phyloP scores from a whole-genome alignment of 2,797 vertebrate genomes.

The Dryobates pubescens region DNA sequence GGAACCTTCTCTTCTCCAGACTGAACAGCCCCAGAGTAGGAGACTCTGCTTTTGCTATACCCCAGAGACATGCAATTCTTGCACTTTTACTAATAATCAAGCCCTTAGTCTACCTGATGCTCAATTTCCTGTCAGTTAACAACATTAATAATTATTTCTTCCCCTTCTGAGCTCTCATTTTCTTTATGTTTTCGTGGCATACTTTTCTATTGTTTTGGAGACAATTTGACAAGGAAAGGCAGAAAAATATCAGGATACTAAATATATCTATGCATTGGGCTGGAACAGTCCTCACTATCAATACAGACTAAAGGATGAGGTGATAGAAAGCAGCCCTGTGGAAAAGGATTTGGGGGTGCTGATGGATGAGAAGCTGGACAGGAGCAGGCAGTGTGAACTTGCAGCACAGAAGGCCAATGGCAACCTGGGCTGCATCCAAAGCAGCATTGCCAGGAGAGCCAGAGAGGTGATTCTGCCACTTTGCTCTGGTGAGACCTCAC shows the following conservation, averaged over 20 bases:
- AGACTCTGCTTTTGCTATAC: neutral
- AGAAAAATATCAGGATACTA: neutral
- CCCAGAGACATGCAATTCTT: neutral
- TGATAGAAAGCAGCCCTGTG: too few relatives aligned
- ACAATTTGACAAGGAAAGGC: neutral
- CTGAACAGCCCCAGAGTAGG: neutral
- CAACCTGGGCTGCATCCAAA: too few relatives aligned
- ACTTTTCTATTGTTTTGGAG: conserved; percentile 16
- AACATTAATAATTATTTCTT: conserved; percentile 10
- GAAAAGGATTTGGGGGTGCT: too few relatives aligned
- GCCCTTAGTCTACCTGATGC: neutral
- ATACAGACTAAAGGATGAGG: too few relatives aligned
- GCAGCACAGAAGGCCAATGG: too few relatives aligned
- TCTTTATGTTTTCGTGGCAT: neutral
- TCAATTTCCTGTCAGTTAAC: neutral
- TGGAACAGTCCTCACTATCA: too few relatives aligned
- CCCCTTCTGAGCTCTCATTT: neutral
- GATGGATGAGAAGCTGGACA: too few relatives aligned
- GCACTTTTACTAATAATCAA: neutral
- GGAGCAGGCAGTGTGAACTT: too few relatives aligned
- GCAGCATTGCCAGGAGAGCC: too few relatives aligned
- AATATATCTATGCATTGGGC: neutral
- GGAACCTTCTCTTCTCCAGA: too few relatives aligned
- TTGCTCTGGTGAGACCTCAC: too few relatives aligned
- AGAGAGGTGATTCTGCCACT: too few relatives aligned